Percentiles rank a stretch among this genome's conserved stretches.
Evolutionary conservation across 2,113 vertebrate genomes (phyloP).

Genomic region (Furnarius figulus): DNA sequence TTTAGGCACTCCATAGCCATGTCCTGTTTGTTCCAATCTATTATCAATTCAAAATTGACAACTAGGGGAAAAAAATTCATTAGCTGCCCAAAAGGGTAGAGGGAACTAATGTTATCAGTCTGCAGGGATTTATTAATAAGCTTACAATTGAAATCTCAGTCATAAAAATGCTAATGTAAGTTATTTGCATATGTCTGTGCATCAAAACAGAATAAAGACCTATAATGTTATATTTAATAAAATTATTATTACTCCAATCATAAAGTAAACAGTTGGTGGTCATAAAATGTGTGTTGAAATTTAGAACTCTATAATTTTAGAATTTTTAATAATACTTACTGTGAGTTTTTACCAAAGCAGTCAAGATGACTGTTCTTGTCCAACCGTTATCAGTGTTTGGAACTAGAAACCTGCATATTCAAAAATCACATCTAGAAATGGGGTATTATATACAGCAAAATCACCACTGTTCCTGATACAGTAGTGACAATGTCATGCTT

Average conservation of each 20-base stretch:
- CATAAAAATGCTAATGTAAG: slow-evolving; percentile 50
- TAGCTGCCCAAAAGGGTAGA: slow-evolving; percentile 7
- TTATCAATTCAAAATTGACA: background rate
- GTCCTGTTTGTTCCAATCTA: background rate
- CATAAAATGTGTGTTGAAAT: slow-evolving; percentile 1
- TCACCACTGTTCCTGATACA: background rate
- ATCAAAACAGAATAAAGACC: background rate
- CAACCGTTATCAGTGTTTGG: background rate
- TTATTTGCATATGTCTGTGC: slow-evolving; percentile 35
- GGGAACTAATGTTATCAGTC: background rate
- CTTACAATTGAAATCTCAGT: slow-evolving; percentile 48
- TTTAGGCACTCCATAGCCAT: background rate
- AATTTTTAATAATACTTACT: background rate
- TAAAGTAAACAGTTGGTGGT: background rate
- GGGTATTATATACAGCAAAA: background rate
- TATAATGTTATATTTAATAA: slow-evolving; percentile 17
- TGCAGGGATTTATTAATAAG: slow-evolving; percentile 52
- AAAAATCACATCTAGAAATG: background rate
- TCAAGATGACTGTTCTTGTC: background rate
- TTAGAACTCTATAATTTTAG: background rate
- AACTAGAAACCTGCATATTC: background rate
- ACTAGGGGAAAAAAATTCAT: background rate
- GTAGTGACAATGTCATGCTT: background rate
- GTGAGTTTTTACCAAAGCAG: background rate
- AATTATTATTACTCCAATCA: background rate